Percentiles rank a stretch among this genome's conserved stretches.
phyloP scores from a whole-genome alignment of 1,140 invertebrate species.

The Bombus haemorrhoidalis region DNA sequence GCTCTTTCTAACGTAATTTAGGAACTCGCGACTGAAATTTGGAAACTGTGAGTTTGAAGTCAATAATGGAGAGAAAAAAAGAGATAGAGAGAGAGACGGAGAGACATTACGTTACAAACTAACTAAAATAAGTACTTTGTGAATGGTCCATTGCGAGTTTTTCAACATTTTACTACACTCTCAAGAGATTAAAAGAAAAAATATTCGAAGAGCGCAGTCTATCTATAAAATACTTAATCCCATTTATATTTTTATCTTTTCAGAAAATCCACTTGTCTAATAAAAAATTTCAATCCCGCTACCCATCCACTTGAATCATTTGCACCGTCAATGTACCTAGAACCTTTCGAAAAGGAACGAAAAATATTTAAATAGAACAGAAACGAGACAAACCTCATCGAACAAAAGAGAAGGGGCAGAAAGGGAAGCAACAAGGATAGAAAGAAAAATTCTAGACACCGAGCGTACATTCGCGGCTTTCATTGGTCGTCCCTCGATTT shows the following conservation, averaged over 20 bases:
- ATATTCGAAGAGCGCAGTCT: neutral
- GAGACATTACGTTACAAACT: too few relatives aligned
- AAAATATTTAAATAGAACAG: neutral
- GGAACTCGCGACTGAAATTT: too few relatives aligned
- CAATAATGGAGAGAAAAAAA: too few relatives aligned
- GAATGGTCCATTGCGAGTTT: neutral
- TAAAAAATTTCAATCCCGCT: neutral
- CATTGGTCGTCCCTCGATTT: constrained; percentile 31
- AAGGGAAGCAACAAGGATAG: neutral
- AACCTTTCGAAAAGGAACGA: neutral
- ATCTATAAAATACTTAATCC: neutral
- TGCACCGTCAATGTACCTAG: neutral
- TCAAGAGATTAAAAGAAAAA: neutral
- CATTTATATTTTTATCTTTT: neutral
- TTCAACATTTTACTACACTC: neutral
- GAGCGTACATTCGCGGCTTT: neutral
- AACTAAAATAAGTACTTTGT: too few relatives aligned
- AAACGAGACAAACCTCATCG: neutral
- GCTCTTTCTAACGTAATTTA: too few relatives aligned
- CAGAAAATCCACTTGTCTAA: too few relatives aligned
- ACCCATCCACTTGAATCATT: neutral
- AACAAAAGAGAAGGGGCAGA: neutral
- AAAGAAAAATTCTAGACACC: neutral
- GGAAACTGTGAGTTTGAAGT: too few relatives aligned
- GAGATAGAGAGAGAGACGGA: too few relatives aligned